Evolutionary conservation across 2,113 vertebrate genomes (phyloP).

Genomic region (Dipodomys spectabilis): DNA sequence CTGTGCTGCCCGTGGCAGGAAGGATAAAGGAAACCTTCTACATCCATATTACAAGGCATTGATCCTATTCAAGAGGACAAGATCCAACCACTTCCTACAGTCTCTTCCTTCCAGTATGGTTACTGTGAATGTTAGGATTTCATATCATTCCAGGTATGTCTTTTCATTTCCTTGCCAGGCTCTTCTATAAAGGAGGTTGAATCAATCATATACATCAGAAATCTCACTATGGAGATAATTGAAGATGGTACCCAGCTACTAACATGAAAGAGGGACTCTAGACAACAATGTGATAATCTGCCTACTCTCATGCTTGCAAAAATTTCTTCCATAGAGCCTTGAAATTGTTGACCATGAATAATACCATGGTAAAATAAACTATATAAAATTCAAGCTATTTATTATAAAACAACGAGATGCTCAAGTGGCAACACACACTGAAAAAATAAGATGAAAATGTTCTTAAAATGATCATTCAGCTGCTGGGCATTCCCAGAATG

Average conservation of each 20-base stretch:
- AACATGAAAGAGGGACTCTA: not conserved
- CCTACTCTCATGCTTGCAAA: not conserved
- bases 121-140: not conserved
- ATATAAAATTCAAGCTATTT: not conserved
- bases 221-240: not conserved
- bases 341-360: not conserved
- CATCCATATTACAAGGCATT: too few species aligned
- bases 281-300: not conserved
- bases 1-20: too few species aligned
- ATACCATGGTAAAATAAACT: not conserved
- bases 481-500: not conserved
- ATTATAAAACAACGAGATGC: not conserved
- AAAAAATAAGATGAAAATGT: not conserved
- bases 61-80: too few species aligned
- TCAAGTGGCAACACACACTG: not conserved
- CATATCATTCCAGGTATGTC: not conserved
- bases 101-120: too few species aligned
- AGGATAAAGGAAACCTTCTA: not conserved
- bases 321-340: not conserved
- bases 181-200: not conserved
- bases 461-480: not conserved
- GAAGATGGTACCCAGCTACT: not conserved
- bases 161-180: not conserved
- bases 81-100: not conserved
- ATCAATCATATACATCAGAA: not conserved